phyloP scores from a whole-genome alignment of 2,797 vertebrate species.

The Clarias fuscus region DNA sequence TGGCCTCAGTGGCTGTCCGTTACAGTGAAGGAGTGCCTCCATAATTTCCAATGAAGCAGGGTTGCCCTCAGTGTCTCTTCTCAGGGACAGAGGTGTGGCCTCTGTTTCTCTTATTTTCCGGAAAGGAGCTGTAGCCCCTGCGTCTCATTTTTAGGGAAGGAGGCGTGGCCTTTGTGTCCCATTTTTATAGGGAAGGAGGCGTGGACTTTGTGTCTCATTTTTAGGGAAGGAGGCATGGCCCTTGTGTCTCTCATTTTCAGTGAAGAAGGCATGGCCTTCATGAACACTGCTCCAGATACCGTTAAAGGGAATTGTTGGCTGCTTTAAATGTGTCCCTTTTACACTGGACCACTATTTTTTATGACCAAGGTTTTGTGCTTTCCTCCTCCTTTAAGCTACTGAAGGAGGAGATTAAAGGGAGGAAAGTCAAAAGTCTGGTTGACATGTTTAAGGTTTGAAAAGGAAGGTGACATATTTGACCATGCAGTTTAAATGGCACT shows the following conservation, averaged over 20 bases:
- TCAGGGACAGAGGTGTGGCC: neutral
- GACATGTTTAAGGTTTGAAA: neutral
- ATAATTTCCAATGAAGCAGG: neutral
- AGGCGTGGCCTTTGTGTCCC: neutral
- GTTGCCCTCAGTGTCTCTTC: neutral
- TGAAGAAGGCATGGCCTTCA: neutral
- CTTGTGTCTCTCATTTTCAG: neutral
- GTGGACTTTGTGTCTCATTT: neutral
- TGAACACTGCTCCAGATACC: neutral
- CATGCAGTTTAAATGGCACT: neutral
- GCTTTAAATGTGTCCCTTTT: neutral
- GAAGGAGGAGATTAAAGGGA: neutral
- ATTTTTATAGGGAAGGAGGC: neutral
- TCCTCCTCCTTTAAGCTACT: neutral
- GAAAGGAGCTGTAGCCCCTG: too few species aligned
- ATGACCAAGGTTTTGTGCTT: neutral
- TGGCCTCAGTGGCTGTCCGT: neutral
- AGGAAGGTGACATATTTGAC: neutral
- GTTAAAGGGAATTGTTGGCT: neutral
- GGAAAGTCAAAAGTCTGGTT: neutral
- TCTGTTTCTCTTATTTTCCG: too few species aligned
- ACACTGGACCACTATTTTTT: neutral
- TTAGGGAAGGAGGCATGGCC: neutral
- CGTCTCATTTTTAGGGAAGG: neutral
- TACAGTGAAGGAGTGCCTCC: neutral